phyloP scores from a whole-genome alignment of 2,888 invertebrate species.

The Pheosia tremula region DNA sequence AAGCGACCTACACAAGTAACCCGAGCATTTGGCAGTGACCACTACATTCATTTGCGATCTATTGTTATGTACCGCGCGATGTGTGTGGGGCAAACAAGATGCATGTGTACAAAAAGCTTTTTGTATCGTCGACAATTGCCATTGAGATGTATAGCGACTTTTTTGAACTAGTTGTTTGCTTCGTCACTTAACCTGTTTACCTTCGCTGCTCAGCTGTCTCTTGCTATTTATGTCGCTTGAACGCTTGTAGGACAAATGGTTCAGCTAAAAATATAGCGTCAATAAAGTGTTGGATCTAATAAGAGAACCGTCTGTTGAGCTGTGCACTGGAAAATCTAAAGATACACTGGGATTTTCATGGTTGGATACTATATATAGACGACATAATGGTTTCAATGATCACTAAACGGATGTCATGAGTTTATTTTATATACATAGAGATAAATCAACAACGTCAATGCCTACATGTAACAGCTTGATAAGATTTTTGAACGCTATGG shows the following conservation, averaged over 20 bases:
- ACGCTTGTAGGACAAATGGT: background rate
- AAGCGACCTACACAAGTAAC: conserved; percentile 42
- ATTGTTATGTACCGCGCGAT: conserved; percentile 37
- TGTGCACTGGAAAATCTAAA: background rate
- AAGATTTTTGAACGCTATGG: no score
- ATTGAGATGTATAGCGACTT: conserved; percentile 7
- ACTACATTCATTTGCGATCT: conserved; percentile 40
- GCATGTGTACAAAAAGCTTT: conserved; percentile 13
- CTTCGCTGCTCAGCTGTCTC: conserved; percentile 15
- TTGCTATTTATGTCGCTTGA: conserved; percentile 14
- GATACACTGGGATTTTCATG: background rate
- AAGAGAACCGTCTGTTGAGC: background rate
- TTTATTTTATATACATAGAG: no score
- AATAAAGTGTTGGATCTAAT: background rate
- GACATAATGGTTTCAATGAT: background rate
- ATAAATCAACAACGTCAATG: no score
- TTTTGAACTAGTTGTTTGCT: conserved; percentile 19
- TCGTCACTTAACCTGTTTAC: conserved; percentile 18
- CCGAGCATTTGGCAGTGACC: conserved; percentile 47
- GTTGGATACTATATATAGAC: background rate
- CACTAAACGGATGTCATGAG: background rate
- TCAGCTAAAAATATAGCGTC: background rate
- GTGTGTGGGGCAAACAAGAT: conserved; percentile 30
- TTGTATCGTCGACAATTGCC: background rate
- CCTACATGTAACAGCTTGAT: no score